Evolutionary conservation across 2,888 invertebrate species (phyloP), one percentile per base, ranked within the genome.

Genomic region (Apotomis betuletana): DNA sequence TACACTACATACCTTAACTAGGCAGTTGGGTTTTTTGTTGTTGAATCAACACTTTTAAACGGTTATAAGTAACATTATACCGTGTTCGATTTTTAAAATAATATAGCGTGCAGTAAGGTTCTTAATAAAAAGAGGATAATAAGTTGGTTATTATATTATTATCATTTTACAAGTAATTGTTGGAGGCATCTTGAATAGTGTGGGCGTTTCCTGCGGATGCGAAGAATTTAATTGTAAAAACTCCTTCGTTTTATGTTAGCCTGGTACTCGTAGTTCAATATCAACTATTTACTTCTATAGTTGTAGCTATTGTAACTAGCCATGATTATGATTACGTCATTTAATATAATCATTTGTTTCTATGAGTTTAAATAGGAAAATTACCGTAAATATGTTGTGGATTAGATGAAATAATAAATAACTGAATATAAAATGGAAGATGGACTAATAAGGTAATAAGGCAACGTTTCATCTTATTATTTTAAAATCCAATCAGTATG

Each of bases 241-340:
- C n/a, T 65, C 55, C 55, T 57, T 27, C 6, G 36, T n/a, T 44
- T 65, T 65, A 65, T 65, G 65, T 3, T 46, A 46, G 4, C 57
- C 57, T 65, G 46, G 65, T 65, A 65, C 55, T 57, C 55, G 65
- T 65, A 65, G 65, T 65, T 65, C 55, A 65, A 57, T 46, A 46
- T 65, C 27, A 65, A 57, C 65, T 65, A 65, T 65, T 65, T 65
- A 65, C 65, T 65, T 46, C 65, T 46, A 65, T 65, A 65, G 55
- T 55, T 64, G 41, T 65, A 65, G 55, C 55, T 65, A 65, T 55
- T 46, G 12, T 55, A 65, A 15, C 41, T 49, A 9, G 15, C 3
- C 27, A 12, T 4, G 36, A 10, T 36, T 5, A 12, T 4, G 36
- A 10, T 36, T 5, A 41, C 5, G 38, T 38, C 10, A 4, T 5